Evolutionary conservation across 64 coral and sea anemone species (phyloP), one percentile per base, ranked within the genome.

Genomic region (Porites lutea): DNA sequence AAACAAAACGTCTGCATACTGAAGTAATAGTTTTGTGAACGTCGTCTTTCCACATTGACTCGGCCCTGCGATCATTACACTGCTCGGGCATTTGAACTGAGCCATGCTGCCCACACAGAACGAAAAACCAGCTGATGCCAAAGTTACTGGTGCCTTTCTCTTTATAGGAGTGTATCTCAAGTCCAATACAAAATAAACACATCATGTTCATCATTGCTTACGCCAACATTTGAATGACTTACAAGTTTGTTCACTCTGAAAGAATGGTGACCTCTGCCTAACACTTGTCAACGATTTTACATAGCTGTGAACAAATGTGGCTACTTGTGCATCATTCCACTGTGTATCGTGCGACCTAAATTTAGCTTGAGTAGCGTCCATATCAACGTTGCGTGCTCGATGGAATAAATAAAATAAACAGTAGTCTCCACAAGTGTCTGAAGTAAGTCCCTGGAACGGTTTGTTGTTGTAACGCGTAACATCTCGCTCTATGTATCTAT

Each of bases 251-350:
- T 72, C 44, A 23, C 44, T 23, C 70, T 23, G 70, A 21, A 0
- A 46, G 44, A 55, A 55, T 2, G 53, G 0, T n/a, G n/a, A n/a
- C n/a, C n/a, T n/a, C 11, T 5, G 11, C 53, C 2, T 11, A 55
- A 2, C 0, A 2, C 53, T 55, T 0, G 11, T 55, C 2, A 55
- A 55, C 53, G 67, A 70, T 0, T 72, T 72, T 2, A 72, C 1
- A 72, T 72, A 72, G 44, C 3, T 10, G 22, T 86, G 82, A 27
- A 86, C 45, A 69, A 67, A 68, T 50, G 13, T 18, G 10, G 57
- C 57, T 67, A 86, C 82, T 86, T 86, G 57, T 48, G 44, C 82
- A 86, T 67, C 60, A 22, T 86, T 86, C 57, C 82, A 47, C 44
- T 48, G 57, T 14, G 37, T 14, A 45, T 86, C 57, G 60, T 50